Evolutionary conservation across 2,888 invertebrate genomes (phyloP).

Genomic region (Yponomeuta plumbellus): DNA sequence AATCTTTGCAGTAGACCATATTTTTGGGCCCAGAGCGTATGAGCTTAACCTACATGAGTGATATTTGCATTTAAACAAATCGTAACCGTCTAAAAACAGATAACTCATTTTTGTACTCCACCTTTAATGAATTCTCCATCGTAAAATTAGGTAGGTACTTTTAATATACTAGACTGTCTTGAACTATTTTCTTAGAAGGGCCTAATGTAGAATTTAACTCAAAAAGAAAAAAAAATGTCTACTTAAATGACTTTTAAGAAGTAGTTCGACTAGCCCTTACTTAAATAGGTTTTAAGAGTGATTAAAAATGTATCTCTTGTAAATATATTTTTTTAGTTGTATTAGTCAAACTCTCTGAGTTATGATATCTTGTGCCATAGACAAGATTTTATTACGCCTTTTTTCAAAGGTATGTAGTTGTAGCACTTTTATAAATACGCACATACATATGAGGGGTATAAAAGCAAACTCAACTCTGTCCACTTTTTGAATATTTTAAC

Average conservation of each 20-base stretch:
- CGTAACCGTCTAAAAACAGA: slow-evolving; percentile 8
- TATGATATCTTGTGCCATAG: slow-evolving; percentile 68
- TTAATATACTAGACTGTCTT: no score
- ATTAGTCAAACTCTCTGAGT: slow-evolving; percentile 42
- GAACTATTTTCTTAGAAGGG: no score
- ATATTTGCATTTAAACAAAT: slow-evolving; percentile 8
- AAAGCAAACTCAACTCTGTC: no score
- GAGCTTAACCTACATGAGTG: background rate
- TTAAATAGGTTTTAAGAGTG: background rate
- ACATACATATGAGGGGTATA: no score
- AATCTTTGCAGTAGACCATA: no score
- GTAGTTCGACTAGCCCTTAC: no score
- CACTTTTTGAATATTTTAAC: no score
- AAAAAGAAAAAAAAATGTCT: no score
- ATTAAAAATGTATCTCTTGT: slow-evolving; percentile 41
- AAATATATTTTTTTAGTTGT: slow-evolving; percentile 38
- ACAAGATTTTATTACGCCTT: slow-evolving; percentile 31
- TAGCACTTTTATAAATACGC: background rate
- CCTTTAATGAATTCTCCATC: slow-evolving; percentile 25
- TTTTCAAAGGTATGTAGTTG: background rate
- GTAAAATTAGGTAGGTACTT: no score
- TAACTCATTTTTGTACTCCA: slow-evolving; percentile 40
- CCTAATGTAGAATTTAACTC: no score
- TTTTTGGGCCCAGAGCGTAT: background rate
- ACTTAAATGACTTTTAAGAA: no score